phyloP scores from a whole-genome alignment of 2,888 invertebrate genomes.

The Drosophila kambysellisi region DNA sequence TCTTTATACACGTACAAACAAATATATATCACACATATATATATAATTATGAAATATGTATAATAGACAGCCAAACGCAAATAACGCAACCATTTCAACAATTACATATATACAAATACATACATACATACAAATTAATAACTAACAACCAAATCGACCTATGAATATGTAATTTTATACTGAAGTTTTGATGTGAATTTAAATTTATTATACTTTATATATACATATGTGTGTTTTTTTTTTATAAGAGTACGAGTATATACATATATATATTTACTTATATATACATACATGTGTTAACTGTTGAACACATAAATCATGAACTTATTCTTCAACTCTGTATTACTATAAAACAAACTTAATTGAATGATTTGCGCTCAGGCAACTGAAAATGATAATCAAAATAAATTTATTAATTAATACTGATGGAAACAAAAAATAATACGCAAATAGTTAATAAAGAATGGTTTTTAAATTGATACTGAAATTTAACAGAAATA shows the following conservation, averaged over 20 bases:
- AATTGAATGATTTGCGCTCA: slow-evolving; percentile 55
- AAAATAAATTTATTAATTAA: slow-evolving; percentile 44
- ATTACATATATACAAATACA: slow-evolving; percentile 9
- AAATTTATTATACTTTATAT: slow-evolving; percentile 31
- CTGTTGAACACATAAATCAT: not conserved
- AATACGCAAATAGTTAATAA: slow-evolving; percentile 56
- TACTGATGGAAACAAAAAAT: slow-evolving; percentile 10
- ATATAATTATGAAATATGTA: slow-evolving; percentile 4
- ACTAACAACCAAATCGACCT: slow-evolving; percentile 54
- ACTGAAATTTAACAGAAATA: not conserved
- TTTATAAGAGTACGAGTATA: slow-evolving; percentile 3
- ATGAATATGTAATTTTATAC: slow-evolving; percentile 53
- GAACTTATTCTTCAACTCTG: not conserved
- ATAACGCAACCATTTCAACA: slow-evolving; percentile 39
- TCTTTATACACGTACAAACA: slow-evolving; percentile 32
- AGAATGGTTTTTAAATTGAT: slow-evolving; percentile 53
- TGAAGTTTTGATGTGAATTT: slow-evolving; percentile 58
- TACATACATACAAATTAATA: slow-evolving; percentile 2
- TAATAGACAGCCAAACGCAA: slow-evolving; percentile 57
- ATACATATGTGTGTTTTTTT: slow-evolving; percentile 34
- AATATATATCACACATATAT: slow-evolving; percentile 25
- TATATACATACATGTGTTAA: not conserved
- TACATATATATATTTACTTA: not conserved
- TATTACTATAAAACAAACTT: slow-evolving; percentile 18
- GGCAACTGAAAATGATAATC: slow-evolving; percentile 65